Evolutionary conservation across 2,888 invertebrate genomes (phyloP).

Genomic region (Psylliodes chrysocephalus): DNA sequence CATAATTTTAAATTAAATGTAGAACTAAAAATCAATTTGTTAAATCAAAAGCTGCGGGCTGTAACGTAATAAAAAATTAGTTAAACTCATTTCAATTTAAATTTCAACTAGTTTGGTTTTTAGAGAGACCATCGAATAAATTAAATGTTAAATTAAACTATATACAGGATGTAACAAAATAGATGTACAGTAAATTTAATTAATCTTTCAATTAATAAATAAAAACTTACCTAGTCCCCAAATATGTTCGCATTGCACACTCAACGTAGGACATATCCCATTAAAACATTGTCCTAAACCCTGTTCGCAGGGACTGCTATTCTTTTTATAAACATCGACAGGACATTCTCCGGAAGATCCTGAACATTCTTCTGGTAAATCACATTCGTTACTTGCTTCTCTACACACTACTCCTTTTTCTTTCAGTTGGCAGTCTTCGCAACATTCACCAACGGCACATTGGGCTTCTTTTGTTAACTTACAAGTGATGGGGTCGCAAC

Average conservation of each 20-base stretch:
- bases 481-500: slow-evolving; percentile 98
- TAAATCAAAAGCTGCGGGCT: too few relatives aligned
- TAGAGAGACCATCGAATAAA: too few relatives aligned
- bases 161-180: too few relatives aligned
- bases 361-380: slow-evolving; percentile 93
- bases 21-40: too few relatives aligned
- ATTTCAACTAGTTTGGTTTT: too few relatives aligned
- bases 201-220: too few relatives aligned
- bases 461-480: slow-evolving; percentile 92
- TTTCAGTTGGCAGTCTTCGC: slow-evolving; percentile 86
- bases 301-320: slow-evolving; percentile 85
- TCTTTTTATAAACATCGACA: slow-evolving; percentile 87
- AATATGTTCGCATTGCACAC: slow-evolving; percentile 88
- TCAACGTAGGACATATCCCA: slow-evolving; percentile 89
- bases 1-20: too few relatives aligned
- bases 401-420: slow-evolving; percentile 83
- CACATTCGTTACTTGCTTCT: slow-evolving; percentile 90
- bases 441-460: slow-evolving; percentile 93
- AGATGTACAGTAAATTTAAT: too few relatives aligned
- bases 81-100: too few relatives aligned
- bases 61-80: too few relatives aligned
- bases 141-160: too few relatives aligned
- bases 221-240: slow-evolving; percentile 92
- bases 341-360: slow-evolving; percentile 93
- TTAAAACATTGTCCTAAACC: slow-evolving; percentile 88